Base-by-base conservation (phyloP, 2,113 vertebrate species). In the Aldabrachelys gigantea region DNA sequence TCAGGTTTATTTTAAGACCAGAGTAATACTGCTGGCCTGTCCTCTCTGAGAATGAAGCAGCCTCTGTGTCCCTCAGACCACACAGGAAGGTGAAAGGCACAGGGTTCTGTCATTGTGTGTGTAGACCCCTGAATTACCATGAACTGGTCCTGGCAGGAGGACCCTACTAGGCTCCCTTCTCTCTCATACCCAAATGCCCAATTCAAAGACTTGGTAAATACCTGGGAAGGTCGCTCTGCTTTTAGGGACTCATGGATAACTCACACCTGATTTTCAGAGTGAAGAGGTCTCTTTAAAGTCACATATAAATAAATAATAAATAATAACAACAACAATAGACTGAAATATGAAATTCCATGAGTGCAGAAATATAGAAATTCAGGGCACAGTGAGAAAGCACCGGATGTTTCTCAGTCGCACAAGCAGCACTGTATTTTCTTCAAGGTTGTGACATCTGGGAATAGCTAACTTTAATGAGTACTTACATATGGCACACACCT, bases 371-470 rank as follows among this genome's bases (percentile, higher is more conserved):
- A n/a, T 38, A 81, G 84, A 91, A 89, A 87, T 19, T 12, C 35
- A 53, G 65, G 88, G 50, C 22, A 84, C 84, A 91, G 62, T 27
- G 22, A 31, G 9, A 24, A 87, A 93, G 88, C 27, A 50, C 10
- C 3, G 10, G 6, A 76, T 80, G 53, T 79, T 89, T 84, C 19
- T 94, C 49, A 89, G 65, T 29, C n/a, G 56, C 80, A 89, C 78
- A 59, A 89, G 47, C 89, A 75, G 35, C 29, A 82, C 86, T 82
- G 13, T 22, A 14, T 89, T 93, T 91, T 69, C 90, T 96, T 85
- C 75, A 8, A 56, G 88, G 65, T 76, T 72, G 44, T 0, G 35
- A 87, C 82, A 49, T 31, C 7, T 69, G 31, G 93, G 47, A 92
- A 89, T 1, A 93, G 90, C 29, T 22, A 35, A 22, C 80, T 92